phyloP scores from a whole-genome alignment of 2,888 invertebrate species.

The Allacma fusca region DNA sequence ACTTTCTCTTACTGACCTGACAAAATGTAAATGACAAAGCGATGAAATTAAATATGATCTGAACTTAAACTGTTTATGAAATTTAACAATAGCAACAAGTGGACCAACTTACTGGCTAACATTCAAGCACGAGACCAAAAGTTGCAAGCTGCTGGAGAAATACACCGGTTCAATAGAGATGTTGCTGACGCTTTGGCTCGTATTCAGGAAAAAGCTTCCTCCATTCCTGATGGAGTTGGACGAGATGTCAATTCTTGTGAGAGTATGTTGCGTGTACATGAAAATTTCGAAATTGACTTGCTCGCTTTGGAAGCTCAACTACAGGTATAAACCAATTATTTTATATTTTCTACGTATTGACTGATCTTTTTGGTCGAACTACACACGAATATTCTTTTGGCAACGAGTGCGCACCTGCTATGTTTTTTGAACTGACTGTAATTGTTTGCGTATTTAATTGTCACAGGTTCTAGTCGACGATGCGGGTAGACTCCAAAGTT shows the following conservation, averaged over 20 bases:
- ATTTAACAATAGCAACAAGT: slow-evolving; percentile 64
- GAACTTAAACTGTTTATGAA: too few relatives aligned
- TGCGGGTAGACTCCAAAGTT: slow-evolving; percentile 82
- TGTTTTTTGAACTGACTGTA: too few relatives aligned
- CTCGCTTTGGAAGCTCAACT: slow-evolving; percentile 90
- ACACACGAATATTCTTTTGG: too few relatives aligned
- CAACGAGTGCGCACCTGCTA: too few relatives aligned
- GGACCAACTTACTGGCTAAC: slow-evolving; percentile 87
- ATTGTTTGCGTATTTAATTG: too few relatives aligned
- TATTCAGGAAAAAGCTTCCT: slow-evolving; percentile 88
- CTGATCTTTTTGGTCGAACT: too few relatives aligned
- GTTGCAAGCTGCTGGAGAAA: slow-evolving; percentile 92
- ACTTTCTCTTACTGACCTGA: too few relatives aligned
- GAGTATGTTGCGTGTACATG: slow-evolving; percentile 83
- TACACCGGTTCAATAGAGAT: slow-evolving; percentile 96
- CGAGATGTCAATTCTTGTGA: slow-evolving; percentile 87
- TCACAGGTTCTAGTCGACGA: slow-evolving; percentile 91
- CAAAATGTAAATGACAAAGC: too few relatives aligned
- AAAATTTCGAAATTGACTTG: slow-evolving; percentile 91
- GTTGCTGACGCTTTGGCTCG: slow-evolving; percentile 88
- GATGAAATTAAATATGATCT: too few relatives aligned
- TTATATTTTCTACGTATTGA: too few relatives aligned
- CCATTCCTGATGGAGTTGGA: slow-evolving; percentile 80
- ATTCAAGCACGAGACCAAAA: slow-evolving; percentile 86
- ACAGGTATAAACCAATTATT: slow-evolving; percentile 69